phyloP scores from a whole-genome alignment of 2,888 invertebrate species.

The Drosophila imparisetae region DNA sequence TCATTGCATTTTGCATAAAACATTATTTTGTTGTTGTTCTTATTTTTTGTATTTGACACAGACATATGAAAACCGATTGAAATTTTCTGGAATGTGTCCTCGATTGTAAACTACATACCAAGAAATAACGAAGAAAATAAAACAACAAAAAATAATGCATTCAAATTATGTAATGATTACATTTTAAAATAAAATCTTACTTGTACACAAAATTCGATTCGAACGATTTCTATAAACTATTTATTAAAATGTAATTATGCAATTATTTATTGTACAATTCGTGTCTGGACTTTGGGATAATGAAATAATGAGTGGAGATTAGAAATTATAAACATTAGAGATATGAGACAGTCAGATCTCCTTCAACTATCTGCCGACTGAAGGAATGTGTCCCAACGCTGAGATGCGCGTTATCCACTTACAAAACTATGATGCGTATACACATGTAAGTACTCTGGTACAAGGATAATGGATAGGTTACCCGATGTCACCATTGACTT shows the following conservation, averaged over 20 bases:
- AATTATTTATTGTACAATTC: constrained; percentile 27
- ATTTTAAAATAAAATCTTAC: constrained; percentile 70
- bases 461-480: constrained; percentile 12
- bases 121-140: not conserved
- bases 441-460: constrained; percentile 36
- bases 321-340: not conserved
- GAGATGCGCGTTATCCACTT: constrained; percentile 39
- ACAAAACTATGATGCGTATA: constrained; percentile 16
- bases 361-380: constrained; percentile 14
- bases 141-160: constrained; percentile 36
- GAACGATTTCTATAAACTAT: not conserved
- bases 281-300: constrained; percentile 27
- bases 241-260: constrained; percentile 18
- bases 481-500: constrained; percentile 61
- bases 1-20: constrained; percentile 64
- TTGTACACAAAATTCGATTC: constrained; percentile 48
- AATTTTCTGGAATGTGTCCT: constrained; percentile 29
- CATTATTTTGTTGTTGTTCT: not conserved
- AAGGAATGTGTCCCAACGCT: constrained; percentile 40
- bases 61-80: constrained; percentile 18
- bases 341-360: constrained; percentile 36
- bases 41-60: constrained; percentile 35
- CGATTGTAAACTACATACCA: constrained; percentile 22
- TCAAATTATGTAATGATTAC: constrained; percentile 66
- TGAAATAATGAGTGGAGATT: not conserved